A percentile compares a stretch with the other conserved stretches of the same genome.
These are phyloP conservation scores for Yponomeuta cagnagella DNA, from an alignment of 2,888 invertebrate species.

Conservation along the genomic window DNA sequence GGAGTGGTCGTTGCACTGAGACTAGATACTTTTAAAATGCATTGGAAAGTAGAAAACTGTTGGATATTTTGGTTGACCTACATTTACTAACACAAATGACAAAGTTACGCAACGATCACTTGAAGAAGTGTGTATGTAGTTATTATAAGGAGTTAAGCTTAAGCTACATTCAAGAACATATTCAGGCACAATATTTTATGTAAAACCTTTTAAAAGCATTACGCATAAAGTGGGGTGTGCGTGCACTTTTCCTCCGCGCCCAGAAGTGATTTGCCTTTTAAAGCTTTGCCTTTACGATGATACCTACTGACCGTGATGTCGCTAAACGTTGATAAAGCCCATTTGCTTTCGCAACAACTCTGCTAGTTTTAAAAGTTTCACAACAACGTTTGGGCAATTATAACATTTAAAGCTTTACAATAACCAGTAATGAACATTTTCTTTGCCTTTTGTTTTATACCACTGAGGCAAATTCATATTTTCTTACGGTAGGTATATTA, in stretches of 20 bases:
- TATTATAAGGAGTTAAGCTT: neutral
- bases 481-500: too few relatives aligned
- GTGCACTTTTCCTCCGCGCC: slow-evolving; percentile 42
- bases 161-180: too few relatives aligned
- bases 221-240: slow-evolving; percentile 21
- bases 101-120: slow-evolving; percentile 15
- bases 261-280: slow-evolving; percentile 45
- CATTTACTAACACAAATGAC: slow-evolving; percentile 14
- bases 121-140: neutral
- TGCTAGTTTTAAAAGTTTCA: slow-evolving; percentile 22
- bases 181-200: too few relatives aligned
- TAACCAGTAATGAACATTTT: too few relatives aligned
- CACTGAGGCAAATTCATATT: too few relatives aligned
- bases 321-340: slow-evolving; percentile 58
- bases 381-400: neutral
- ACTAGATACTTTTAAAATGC: slow-evolving; percentile 65
- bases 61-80: slow-evolving; percentile 24
- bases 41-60: slow-evolving; percentile 71
- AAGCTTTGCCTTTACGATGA: slow-evolving; percentile 41
- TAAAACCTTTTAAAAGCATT: neutral
- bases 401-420: neutral
- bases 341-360: slow-evolving; percentile 46
- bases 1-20: slow-evolving; percentile 73
- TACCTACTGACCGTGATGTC: slow-evolving; percentile 51
- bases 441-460: too few relatives aligned